Conservation (phyloP, 92 coral and sea anemone genomes). For the Montipora capitata region DNA sequence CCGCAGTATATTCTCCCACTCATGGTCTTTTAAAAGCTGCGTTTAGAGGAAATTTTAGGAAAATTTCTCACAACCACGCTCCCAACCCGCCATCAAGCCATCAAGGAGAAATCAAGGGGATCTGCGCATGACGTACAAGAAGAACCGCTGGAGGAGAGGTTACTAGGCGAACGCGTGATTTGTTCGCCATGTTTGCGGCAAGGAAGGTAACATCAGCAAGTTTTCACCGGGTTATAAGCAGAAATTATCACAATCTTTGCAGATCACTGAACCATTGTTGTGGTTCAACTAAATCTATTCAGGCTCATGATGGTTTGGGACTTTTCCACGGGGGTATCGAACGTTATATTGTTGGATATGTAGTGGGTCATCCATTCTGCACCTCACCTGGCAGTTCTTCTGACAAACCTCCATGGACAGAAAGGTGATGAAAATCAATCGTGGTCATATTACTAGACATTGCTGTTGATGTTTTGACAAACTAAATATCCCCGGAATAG, state of each 20-base stretch:
- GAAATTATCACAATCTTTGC: slow-evolving; percentile 14
- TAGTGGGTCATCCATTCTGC: slow-evolving; percentile 18
- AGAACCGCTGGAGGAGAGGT: slow-evolving; percentile 38
- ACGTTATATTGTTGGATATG: slow-evolving; percentile 7
- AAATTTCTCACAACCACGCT: slow-evolving; percentile 48
- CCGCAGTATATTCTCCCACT: slow-evolving; percentile 95
- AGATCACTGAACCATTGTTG: slow-evolving; percentile 37
- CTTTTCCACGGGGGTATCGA: slow-evolving; percentile 20
- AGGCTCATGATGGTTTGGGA: background rate
- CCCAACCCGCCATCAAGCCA: slow-evolving; percentile 68
- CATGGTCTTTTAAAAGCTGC: slow-evolving; percentile 55
- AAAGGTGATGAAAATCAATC: slow-evolving; percentile 2
- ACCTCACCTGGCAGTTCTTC: slow-evolving; percentile 13
- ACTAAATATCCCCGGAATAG: too few species aligned
- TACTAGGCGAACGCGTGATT: slow-evolving; percentile 11
- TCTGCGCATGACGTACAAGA: slow-evolving; percentile 15
- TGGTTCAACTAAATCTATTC: slow-evolving; percentile 4
- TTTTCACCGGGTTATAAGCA: slow-evolving; percentile 33
- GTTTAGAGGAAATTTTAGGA: slow-evolving; percentile 3
- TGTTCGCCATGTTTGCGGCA: slow-evolving; percentile 59
- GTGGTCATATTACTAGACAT: background rate
- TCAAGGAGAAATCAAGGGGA: background rate
- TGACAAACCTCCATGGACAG: slow-evolving; percentile 21
- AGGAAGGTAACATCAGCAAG: slow-evolving; percentile 24
- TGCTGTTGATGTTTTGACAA: background rate